Base-by-base conservation (phyloP, 1,140 invertebrate genomes). In the Lepidurus packardi region DNA sequence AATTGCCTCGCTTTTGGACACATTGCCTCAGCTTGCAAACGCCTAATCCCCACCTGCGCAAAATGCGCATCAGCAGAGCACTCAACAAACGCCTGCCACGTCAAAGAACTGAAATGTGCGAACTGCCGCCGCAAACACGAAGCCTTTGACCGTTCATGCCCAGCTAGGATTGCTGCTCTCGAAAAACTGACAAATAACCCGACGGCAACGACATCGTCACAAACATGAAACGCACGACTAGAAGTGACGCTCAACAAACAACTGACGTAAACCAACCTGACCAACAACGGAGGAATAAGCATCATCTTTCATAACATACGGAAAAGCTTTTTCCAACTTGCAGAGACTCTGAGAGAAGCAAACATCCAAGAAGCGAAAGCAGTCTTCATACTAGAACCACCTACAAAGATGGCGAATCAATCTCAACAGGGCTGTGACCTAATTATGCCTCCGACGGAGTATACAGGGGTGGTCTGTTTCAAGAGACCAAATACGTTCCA, bases 1-100 rank as follows among this genome's bases (percentile, higher is more conserved):
- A 45, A 76, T 10, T 76, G 75, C 41, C 75, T 43, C 42, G 41
- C 42, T 42, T 76, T 76, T 44, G 75, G 75, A 11, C 75, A 76
- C 41, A 42, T 43, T n/a, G 75, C 75, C 7, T 42, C 44, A n/a
- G 21, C 24, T 41, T 76, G 75, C 75, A 76, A 24, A 24, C 21
- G 44, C 21, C 24, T 41, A 10, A 21, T 42, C 44, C 25, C 6
- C 13, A 34, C 75, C n/a, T 76, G 75, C 75, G 75, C 75, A 10
- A 76, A 76, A 43, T 76, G 75, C 34, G 3, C 75, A 10, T 47
- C 45, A 11, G 21, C 42, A n/a, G 42, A 76, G 2, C 75, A 76
- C 41, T 2, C 42, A 10, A 34, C n/a, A 3, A 76, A 76, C n/a
- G 44, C 75, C 24, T 76, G 75, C 42, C 34, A 16, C 34, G 42